Base-by-base conservation (phyloP, 2,797 vertebrate species). In the Champsocephalus gunnari region DNA sequence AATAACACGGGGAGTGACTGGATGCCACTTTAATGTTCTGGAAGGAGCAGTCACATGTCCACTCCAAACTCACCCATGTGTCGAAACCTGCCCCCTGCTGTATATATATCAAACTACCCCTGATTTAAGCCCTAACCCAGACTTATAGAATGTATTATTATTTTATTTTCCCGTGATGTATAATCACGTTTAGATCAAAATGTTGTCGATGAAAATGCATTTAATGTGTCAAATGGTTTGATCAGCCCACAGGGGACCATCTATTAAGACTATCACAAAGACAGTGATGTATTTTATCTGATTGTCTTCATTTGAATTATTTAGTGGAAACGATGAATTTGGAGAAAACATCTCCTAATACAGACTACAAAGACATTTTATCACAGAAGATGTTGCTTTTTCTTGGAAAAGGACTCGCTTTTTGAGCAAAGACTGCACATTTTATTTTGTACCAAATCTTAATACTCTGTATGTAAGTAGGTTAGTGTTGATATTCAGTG, bases 101-200 rank as follows among this genome's bases (percentile, higher is more conserved):
- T 82, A 68, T 17, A 76, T 69, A 73, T 49, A 51, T 41, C 24
- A 4, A 79, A 44, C 43, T 21, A 14, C 6, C 38, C 58, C 24
- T 60, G 19, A 60, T 47, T 11, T 32, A 24, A 49, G 14, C 19
- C 50, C 47, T 57, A 16, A 11, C 48, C 54, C 66, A 78, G 70
- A 86, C 83, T 82, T 17, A 73, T 50, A 56, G 81, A 90, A 87
- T 89, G 81, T 86, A 80, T 72, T 50, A 5, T 43, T 49, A 11
- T 19, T 32, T 3, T 8, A 60, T 55, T 38, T 24, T 54, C 43
- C 43, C 60, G 28, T 43, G 34, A 67, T 63, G 44, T 70, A 24
- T 54, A 9, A 65, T 76, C 47, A 38, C 16, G 38, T 44, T 68
- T 28, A 62, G 38, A 56, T 78, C 12, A 50, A 73, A 57, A 64